Evolutionary conservation across 2,113 vertebrate species (phyloP).

Genomic region (Pterocles orientalis): DNA sequence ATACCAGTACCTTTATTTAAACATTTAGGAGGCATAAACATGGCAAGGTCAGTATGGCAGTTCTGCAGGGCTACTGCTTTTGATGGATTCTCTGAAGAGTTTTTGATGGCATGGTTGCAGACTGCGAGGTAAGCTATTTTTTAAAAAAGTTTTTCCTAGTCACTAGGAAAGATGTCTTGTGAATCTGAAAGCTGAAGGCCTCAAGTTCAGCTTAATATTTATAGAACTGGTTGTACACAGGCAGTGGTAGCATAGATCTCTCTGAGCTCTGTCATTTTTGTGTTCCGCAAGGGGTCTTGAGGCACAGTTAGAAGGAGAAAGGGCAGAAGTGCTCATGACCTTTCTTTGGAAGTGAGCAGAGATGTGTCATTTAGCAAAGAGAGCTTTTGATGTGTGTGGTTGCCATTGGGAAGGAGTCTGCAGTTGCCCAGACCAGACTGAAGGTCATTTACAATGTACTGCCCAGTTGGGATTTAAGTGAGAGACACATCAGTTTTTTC

Average conservation of each 20-base stretch:
- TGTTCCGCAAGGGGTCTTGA: neutral
- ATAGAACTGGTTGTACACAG: neutral
- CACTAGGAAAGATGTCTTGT: neutral
- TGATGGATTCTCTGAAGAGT: neutral
- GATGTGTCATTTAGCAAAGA: accelerated
- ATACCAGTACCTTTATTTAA: neutral
- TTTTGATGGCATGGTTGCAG: neutral
- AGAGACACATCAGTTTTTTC: neutral
- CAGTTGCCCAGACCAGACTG: neutral
- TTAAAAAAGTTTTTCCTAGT: neutral
- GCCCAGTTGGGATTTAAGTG: neutral
- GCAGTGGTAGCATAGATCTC: neutral
- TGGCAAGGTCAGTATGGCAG: neutral
- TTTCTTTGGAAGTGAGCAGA: neutral
- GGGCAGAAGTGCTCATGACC: neutral
- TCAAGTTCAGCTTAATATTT: neutral
- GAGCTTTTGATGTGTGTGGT: neutral
- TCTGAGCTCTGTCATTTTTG: neutral
- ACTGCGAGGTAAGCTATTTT: neutral
- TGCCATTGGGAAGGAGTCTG: neutral
- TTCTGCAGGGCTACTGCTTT: neutral
- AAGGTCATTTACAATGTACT: accelerated
- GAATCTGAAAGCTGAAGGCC: neutral
- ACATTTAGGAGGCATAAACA: neutral
- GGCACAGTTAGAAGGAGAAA: neutral